phyloP scores from a whole-genome alignment of 2,797 vertebrate species.

The Harpagifer antarcticus region DNA sequence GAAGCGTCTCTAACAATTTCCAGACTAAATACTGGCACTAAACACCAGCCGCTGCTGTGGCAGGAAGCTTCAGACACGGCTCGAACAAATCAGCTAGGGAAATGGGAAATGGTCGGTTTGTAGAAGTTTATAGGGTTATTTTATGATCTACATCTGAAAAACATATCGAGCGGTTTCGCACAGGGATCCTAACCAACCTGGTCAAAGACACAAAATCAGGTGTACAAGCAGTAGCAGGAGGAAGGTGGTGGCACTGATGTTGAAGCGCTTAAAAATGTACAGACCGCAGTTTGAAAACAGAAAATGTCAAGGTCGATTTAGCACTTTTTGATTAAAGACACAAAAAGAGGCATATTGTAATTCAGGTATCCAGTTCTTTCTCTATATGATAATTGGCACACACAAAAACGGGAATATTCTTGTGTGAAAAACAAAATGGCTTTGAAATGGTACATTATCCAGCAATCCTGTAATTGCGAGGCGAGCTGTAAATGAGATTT shows the following conservation, averaged over 20 bases:
- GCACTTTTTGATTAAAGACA: slow-evolving; percentile 18
- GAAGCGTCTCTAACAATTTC: slow-evolving; percentile 75
- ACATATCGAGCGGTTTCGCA: slow-evolving; percentile 57
- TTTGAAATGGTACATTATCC: slow-evolving; percentile 55
- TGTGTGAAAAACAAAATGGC: slow-evolving; percentile 46
- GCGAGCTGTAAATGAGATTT: slow-evolving; percentile 67
- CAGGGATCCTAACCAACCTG: slow-evolving; percentile 35
- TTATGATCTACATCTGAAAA: slow-evolving; percentile 73
- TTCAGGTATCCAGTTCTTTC: slow-evolving; percentile 27
- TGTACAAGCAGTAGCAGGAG: slow-evolving; percentile 31
- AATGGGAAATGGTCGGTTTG: slow-evolving; percentile 44
- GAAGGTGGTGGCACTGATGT: slow-evolving; percentile 2
- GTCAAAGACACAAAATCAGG: slow-evolving; percentile 46
- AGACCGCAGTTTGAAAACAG: neutral
- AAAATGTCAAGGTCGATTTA: neutral
- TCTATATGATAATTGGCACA: slow-evolving; percentile 12
- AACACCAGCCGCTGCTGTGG: slow-evolving; percentile 67
- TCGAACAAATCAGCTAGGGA: slow-evolving; percentile 71
- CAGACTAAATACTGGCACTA: slow-evolving; percentile 76
- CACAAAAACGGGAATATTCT: slow-evolving; percentile 1
- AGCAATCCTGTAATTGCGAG: slow-evolving; percentile 59
- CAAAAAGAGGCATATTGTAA: slow-evolving; percentile 21
- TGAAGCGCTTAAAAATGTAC: slow-evolving; percentile 19
- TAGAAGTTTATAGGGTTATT: slow-evolving; percentile 67
- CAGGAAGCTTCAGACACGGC: slow-evolving; percentile 70